Evolutionary conservation across 2,888 invertebrate species (phyloP).

Genomic region (Eupithecia dodoneata): DNA sequence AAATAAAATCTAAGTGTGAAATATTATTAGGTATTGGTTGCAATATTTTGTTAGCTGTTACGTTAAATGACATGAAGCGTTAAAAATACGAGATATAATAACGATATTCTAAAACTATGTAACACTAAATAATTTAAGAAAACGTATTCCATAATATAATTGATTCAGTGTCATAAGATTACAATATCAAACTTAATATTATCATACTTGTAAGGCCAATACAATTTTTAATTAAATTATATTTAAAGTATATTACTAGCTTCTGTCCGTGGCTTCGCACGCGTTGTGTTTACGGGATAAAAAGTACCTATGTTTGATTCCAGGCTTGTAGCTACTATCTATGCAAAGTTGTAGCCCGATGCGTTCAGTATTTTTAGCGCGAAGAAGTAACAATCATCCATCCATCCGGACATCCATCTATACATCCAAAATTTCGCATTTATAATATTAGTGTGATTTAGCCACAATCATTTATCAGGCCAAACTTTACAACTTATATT

Average conservation of each 20-base stretch:
- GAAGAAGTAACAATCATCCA: no score
- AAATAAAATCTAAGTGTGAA: background rate
- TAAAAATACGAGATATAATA: constrained; percentile 17
- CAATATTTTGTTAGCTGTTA: constrained; percentile 3
- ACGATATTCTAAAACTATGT: constrained; percentile 31
- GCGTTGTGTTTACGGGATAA: no score
- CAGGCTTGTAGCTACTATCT: no score
- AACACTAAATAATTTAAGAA: constrained; percentile 44
- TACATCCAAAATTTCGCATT: no score
- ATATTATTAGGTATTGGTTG: background rate
- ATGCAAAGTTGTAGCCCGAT: no score
- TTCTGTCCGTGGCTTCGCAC: no score
- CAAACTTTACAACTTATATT: constrained; percentile 21
- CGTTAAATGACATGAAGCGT: constrained; percentile 19
- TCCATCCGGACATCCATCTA: no score
- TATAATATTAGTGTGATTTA: constrained; percentile 7
- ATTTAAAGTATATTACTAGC: constrained; percentile 26
- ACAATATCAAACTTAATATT: constrained; percentile 36
- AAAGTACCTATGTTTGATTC: no score
- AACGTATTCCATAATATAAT: constrained; percentile 52
- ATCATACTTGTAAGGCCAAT: constrained; percentile 36
- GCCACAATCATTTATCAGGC: constrained; percentile 14
- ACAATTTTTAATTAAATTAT: constrained; percentile 25
- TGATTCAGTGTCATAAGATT: constrained; percentile 53
- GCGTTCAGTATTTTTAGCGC: no score